Percentiles rank a stretch among this genome's conserved stretches.
Evolutionary conservation across 2,113 vertebrate genomes (phyloP).

Genomic region (Lepidothrix coronata): DNA sequence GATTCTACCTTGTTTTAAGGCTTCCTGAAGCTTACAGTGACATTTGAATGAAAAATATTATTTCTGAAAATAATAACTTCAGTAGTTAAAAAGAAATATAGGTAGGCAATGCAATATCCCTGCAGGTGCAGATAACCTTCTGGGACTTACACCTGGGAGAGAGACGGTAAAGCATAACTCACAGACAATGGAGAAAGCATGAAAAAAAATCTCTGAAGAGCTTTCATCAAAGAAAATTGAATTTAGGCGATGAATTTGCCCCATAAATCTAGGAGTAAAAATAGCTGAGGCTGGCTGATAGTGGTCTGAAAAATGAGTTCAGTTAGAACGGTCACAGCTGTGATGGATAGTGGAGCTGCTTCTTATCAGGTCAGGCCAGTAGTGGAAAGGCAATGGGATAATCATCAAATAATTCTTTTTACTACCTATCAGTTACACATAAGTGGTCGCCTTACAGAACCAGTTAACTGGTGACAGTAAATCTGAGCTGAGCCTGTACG

Average conservation of each 20-base stretch:
- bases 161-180: constrained; percentile 47
- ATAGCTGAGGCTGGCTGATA: constrained; percentile 60
- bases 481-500: background rate
- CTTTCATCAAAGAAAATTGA: constrained; percentile 68
- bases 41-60: constrained; percentile 39
- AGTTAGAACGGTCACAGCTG: constrained; percentile 28
- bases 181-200: constrained; percentile 33
- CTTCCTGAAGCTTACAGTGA: background rate
- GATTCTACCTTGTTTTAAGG: background rate
- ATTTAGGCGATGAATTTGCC: constrained; percentile 59
- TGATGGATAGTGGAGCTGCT: constrained; percentile 56
- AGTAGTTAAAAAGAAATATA: constrained; percentile 17
- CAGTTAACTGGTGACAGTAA: constrained; percentile 54
- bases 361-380: constrained; percentile 66
- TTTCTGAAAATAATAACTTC: constrained; percentile 33
- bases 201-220: constrained; percentile 11
- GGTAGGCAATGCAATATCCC: background rate
- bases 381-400: constrained; percentile 65
- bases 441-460: constrained; percentile 61
- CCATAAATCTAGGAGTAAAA: constrained; percentile 68
- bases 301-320: constrained; percentile 67
- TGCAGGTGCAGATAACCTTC: constrained; percentile 57
- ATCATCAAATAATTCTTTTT: constrained; percentile 67
- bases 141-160: constrained; percentile 1
- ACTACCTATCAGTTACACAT: constrained; percentile 60